Conservation (phyloP, 2,888 invertebrate species). For the Idaea aversata region DNA sequence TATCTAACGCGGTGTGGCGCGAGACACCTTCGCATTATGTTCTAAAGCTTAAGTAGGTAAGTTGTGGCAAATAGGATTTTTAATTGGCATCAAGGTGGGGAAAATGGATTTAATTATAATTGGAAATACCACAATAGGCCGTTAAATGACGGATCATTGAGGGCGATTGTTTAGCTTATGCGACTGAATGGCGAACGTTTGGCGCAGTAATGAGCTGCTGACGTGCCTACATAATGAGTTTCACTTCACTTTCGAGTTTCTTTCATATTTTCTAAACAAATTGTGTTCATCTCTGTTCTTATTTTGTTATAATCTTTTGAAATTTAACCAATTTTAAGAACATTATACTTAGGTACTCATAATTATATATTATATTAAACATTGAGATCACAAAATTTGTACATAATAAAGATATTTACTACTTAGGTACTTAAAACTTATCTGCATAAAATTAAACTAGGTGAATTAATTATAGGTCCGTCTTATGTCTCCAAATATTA, state of each 20-base stretch:
- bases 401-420: too few species aligned
- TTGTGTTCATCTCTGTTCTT: conserved; percentile 35
- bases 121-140: conserved; percentile 59
- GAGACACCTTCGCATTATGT: conserved; percentile 6
- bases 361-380: too few species aligned
- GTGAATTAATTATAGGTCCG: too few species aligned
- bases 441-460: too few species aligned
- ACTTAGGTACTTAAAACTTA: too few species aligned
- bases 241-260: conserved; percentile 38
- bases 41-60: neutral
- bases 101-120: conserved; percentile 61
- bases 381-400: too few species aligned
- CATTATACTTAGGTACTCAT: neutral
- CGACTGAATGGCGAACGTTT: conserved; percentile 60
- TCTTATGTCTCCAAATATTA: too few species aligned
- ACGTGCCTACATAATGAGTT: conserved; percentile 53
- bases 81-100: conserved; percentile 45
- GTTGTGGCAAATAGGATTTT: conserved; percentile 31
- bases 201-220: conserved; percentile 62
- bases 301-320: conserved; percentile 10
- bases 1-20: conserved; percentile 6
- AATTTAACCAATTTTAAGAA: neutral
- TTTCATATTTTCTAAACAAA: conserved; percentile 29
- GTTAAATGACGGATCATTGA: conserved; percentile 57
- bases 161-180: conserved; percentile 57